Evolutionary conservation across 2,113 vertebrate species (phyloP).

Genomic region (Tetraodon nigroviridis): DNA sequence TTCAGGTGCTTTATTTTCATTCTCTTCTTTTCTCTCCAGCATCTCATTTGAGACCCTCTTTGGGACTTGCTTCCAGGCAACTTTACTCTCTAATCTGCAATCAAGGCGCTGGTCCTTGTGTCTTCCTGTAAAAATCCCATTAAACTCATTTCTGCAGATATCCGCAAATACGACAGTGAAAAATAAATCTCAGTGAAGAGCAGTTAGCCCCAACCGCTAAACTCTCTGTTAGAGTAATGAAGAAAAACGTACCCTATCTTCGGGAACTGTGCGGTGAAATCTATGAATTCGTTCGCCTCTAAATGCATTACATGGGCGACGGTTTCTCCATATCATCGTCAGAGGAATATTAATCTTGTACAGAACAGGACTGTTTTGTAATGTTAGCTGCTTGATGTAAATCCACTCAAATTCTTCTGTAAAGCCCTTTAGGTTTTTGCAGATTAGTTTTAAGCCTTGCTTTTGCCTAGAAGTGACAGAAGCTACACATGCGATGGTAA

Average conservation of each 20-base stretch:
- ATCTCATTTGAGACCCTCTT: slow-evolving; percentile 48
- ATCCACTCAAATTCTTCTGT: slow-evolving; percentile 15
- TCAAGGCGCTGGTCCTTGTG: slow-evolving; percentile 60
- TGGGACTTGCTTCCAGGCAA: slow-evolving; percentile 50
- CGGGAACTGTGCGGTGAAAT: slow-evolving; percentile 40
- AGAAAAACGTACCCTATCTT: slow-evolving; percentile 55
- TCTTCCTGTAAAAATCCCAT: slow-evolving; percentile 44
- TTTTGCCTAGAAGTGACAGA: slow-evolving; percentile 13
- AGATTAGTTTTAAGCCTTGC: slow-evolving; percentile 23
- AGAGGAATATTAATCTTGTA: slow-evolving; percentile 23
- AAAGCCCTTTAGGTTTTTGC: slow-evolving; percentile 9
- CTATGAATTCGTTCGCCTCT: slow-evolving; percentile 27
- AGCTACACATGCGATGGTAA: background rate
- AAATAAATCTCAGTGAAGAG: slow-evolving; percentile 44
- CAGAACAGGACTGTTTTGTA: slow-evolving; percentile 15
- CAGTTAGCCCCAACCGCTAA: slow-evolving; percentile 59
- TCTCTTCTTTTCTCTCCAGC: slow-evolving; percentile 28
- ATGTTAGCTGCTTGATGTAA: slow-evolving; percentile 19
- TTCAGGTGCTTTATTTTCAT: slow-evolving; percentile 41
- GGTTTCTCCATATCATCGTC: slow-evolving; percentile 21
- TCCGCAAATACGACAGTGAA: slow-evolving; percentile 25
- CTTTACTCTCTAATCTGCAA: slow-evolving; percentile 42
- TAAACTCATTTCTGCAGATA: slow-evolving; percentile 43
- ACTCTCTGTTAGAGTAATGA: slow-evolving; percentile 67
- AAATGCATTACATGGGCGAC: slow-evolving; percentile 32